Conservation (phyloP, 2,797 vertebrate species). For the Falco berigora region DNA sequence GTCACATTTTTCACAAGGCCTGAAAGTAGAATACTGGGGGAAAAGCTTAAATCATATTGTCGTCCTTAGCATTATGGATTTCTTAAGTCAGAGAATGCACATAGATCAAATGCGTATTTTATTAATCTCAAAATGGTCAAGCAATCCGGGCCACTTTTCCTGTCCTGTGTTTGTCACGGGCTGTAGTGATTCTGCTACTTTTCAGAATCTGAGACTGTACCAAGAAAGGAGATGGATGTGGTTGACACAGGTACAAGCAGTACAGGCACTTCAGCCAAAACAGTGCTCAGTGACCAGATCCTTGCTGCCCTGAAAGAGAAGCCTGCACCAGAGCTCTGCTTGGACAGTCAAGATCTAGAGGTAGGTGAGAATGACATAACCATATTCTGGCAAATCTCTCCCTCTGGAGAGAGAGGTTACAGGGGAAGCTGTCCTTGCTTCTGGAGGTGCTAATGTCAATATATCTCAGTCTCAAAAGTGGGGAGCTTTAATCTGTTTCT, state of each 20-base stretch:
- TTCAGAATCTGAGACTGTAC: slow-evolving; percentile 29
- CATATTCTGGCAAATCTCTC: neutral
- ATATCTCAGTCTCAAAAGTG: neutral
- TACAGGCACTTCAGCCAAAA: neutral
- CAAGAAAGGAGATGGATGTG: slow-evolving; percentile 63
- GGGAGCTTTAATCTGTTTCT: neutral
- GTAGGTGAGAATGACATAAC: slow-evolving; percentile 65
- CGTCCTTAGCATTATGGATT: neutral
- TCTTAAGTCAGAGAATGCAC: neutral
- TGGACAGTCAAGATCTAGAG: slow-evolving; percentile 88
- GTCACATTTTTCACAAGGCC: neutral
- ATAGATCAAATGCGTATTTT: neutral
- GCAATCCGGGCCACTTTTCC: neutral
- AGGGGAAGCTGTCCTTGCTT: neutral
- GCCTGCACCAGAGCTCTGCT: slow-evolving; percentile 84
- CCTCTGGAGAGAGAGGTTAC: neutral
- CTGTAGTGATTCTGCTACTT: neutral
- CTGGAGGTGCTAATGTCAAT: neutral
- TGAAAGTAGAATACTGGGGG: neutral
- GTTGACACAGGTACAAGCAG: slow-evolving; percentile 60
- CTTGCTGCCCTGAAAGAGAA: slow-evolving; percentile 81
- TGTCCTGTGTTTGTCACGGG: neutral
- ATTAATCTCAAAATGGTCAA: neutral
- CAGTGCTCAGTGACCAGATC: slow-evolving; percentile 61
- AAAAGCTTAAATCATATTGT: neutral